Conservation (phyloP, 2,113 vertebrate genomes). For the Hepsetus odoe region DNA sequence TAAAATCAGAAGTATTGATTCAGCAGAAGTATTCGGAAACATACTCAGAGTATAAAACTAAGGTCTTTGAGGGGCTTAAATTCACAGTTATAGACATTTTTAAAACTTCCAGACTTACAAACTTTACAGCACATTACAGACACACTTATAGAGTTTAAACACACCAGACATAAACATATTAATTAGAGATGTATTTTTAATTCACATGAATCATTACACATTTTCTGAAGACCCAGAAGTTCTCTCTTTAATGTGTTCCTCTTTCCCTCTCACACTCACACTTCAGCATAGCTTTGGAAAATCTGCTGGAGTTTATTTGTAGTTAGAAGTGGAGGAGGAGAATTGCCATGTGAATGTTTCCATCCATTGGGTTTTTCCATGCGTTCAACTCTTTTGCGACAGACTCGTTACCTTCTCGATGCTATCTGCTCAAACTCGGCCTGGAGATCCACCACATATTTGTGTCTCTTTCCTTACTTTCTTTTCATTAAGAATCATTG, state of each 20-base stretch:
- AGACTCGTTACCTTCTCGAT: constrained; percentile 58
- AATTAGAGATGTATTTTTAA: no score
- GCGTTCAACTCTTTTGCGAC: constrained; percentile 59
- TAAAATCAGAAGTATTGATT: no score
- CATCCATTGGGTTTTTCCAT: constrained; percentile 68
- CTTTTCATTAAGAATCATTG: neutral
- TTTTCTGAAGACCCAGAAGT: neutral
- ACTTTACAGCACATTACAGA: no score
- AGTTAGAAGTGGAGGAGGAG: constrained; percentile 67
- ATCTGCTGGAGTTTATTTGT: constrained; percentile 73
- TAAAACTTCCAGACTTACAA: no score
- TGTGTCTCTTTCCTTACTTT: neutral
- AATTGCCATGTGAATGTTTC: constrained; percentile 70
- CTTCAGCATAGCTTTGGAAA: constrained; percentile 71
- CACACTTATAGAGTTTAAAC: no score
- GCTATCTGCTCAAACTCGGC: constrained; percentile 44
- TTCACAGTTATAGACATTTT: no score
- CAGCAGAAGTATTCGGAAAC: no score
- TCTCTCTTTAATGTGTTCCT: neutral
- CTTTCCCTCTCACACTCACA: constrained; percentile 32
- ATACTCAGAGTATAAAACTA: no score
- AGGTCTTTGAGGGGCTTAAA: no score
- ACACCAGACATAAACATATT: no score
- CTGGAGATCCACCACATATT: neutral
- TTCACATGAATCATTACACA: no score